Base-by-base conservation (phyloP, 2,888 invertebrate species). In the Odontocolon sp. region DNA sequence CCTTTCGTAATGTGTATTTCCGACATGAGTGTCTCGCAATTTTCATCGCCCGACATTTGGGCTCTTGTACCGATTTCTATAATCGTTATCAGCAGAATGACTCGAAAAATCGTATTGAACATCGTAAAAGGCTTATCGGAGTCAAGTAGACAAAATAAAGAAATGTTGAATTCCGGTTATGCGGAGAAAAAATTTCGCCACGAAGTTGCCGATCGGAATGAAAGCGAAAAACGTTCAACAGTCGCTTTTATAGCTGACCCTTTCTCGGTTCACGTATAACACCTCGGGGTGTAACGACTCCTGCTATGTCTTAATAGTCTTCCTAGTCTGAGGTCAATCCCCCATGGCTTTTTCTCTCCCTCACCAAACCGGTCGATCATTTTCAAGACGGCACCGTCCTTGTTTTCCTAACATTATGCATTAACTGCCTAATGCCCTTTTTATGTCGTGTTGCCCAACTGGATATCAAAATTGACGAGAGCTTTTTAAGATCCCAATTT, bases 1-100 rank as follows among this genome's bases (percentile, higher is more conserved):
- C 96, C 95, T 94, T 97, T 97, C 56, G 95, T 96, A 77, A 97
- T 92, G 88, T 97, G 96, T 85, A 97, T 95, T 90, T 97, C 96
- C 5, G 96, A 95, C 61, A 95, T 95, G 70, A 97, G 91, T 1
- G 96, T 96, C 91, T 97, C 97, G 89, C 97, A 97, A 81, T 94
- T 94, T 90, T 96, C 96, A 84, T 95, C 95, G 1, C 90, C 88
- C 61, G 88, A 76, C 1, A 63, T 42, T 77, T 86, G 83, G 50
- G 82, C 82, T 45, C 79, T 73, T 28, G 76, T 68, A 23, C 54
- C 45, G 42, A 69, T 75, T 18, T 40, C 31, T n/a, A 67, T 16
- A 21, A 78, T 16, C 28, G 54, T 28, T 1, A 57, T 56, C 3
- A 78, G 16, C 26, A 75, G 18, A 5, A 73, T 64, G 8, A 70